Evolutionary conservation across 2,113 vertebrate species (phyloP).

Genomic region (Donacobius atricapilla): DNA sequence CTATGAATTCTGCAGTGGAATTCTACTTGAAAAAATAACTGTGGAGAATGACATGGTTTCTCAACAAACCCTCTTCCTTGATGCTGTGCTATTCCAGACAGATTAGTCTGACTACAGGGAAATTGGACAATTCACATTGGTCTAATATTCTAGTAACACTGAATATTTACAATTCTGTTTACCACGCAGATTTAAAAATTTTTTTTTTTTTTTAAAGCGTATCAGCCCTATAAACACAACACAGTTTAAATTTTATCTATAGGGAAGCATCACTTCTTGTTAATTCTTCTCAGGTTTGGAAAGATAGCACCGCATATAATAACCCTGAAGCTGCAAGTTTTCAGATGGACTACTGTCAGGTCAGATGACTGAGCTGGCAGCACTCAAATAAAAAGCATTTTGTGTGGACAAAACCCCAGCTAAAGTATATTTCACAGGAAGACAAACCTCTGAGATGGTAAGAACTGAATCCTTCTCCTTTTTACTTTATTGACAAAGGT

Average conservation of each 20-base stretch:
- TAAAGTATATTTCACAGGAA: not conserved
- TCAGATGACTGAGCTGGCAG: not conserved
- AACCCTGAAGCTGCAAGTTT: not conserved
- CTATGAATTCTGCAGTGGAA: not conserved
- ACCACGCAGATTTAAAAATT: not conserved
- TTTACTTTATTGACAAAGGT: not conserved
- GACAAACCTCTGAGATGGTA: not conserved
- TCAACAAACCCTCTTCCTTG: not conserved
- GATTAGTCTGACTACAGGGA: not conserved
- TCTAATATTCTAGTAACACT: not conserved
- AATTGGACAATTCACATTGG: not conserved
- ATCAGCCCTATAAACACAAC: not conserved
- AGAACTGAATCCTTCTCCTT: not conserved
- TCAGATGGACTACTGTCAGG: not conserved
- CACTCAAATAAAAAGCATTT: not conserved
- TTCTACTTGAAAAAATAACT: not conserved
- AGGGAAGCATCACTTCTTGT: not conserved
- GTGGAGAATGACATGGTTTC: not conserved
- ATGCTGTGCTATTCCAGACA: slow-evolving; percentile 2
- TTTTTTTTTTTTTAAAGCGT: not conserved
- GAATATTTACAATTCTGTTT: not conserved
- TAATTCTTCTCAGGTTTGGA: not conserved
- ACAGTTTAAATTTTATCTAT: not conserved
- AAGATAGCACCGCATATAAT: not conserved
- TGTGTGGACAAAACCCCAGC: not conserved